Base-by-base conservation (phyloP, 2,113 vertebrate genomes). In the Hippocampus zosterae region DNA sequence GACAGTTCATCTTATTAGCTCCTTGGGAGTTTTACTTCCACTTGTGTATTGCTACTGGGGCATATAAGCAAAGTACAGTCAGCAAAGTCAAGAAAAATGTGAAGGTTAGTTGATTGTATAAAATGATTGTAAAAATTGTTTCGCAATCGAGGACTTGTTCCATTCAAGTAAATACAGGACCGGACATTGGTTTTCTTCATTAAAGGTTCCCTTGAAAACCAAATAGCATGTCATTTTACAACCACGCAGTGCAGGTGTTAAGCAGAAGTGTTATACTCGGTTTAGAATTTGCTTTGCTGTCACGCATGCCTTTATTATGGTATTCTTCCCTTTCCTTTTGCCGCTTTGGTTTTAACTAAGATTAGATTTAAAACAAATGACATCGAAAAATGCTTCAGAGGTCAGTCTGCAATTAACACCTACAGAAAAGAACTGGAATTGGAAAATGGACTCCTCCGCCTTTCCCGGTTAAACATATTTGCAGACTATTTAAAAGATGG, bases 331-430 rank as follows among this genome's bases (percentile, higher is more conserved):
- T 69, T 72, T 68, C 75, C 67, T 67, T 76, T 73, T 81, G 76
- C 72, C 57, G 55, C 75, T 67, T 37, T 72, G 72, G 80, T 77
- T 74, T 84, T 80, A 50, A 75, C 65, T 37, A 68, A 44, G 77
- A 84, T 85, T 81, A 79, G 61, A 84, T 69, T 72, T 81, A 80
- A 79, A 65, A 50, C 2, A 68, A 59, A 48, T 29, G 18, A 61
- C 71, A 74, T 75, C 68, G 75, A 72, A 61, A 74, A 81, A 75
- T 65, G 73, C 69, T 69, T 65, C 44, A n/a, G 74, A 82, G 82
- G 84, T 86, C 78, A 81, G 70, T 75, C 25, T 12, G 74, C 83
- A 86, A 90, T 86, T 86, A 87, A 86, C 82, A 77, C 67, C 76
- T 37, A 52, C 65, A 85, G 79, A 85, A 78, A 84, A 76, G 69